phyloP scores from a whole-genome alignment of 2,888 invertebrate genomes.

The Apamea crenata region DNA sequence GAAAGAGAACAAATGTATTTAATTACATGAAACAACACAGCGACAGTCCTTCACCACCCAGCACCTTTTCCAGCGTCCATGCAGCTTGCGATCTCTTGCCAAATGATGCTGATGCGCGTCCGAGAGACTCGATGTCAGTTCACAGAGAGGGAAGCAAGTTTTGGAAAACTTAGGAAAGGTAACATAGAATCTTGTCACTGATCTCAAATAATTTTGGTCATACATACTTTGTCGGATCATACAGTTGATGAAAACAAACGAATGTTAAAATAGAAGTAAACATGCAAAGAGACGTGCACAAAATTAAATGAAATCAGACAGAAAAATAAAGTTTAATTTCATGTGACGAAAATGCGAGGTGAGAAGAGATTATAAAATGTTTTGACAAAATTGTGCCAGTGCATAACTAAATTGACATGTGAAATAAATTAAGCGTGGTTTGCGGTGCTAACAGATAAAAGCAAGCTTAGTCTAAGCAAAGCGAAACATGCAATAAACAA shows the following conservation, averaged over 20 bases:
- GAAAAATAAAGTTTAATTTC: constrained; percentile 62
- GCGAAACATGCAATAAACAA: constrained; percentile 78
- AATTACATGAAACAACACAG: constrained; percentile 77
- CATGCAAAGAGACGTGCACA: constrained; percentile 81
- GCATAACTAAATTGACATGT: constrained; percentile 56
- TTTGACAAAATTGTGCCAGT: constrained; percentile 55
- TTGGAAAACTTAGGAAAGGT: constrained; percentile 74
- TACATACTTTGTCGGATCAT: constrained; percentile 51
- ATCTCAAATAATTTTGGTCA: constrained; percentile 88
- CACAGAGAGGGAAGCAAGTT: constrained; percentile 73
- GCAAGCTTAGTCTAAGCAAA: constrained; percentile 79
- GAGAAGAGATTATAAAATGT: constrained; percentile 53
- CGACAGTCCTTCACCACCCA: constrained; percentile 85
- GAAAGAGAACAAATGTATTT: constrained; percentile 84
- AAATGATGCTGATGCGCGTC: constrained; percentile 83
- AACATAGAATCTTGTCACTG: constrained; percentile 88
- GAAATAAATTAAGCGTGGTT: constrained; percentile 70
- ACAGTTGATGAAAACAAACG: constrained; percentile 64
- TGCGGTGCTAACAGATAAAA: constrained; percentile 66
- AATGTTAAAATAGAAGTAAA: constrained; percentile 58
- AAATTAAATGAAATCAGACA: constrained; percentile 89
- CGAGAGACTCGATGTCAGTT: constrained; percentile 78
- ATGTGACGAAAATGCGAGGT: constrained; percentile 58
- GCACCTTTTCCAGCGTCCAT: constrained; percentile 87
- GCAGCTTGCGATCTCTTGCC: constrained; percentile 83